A percentile compares a stretch with the other conserved stretches of the same genome.
These are phyloP conservation scores for Polyploca ridens DNA, from an alignment of 2,888 invertebrate genomes.

Conservation along the genomic window DNA sequence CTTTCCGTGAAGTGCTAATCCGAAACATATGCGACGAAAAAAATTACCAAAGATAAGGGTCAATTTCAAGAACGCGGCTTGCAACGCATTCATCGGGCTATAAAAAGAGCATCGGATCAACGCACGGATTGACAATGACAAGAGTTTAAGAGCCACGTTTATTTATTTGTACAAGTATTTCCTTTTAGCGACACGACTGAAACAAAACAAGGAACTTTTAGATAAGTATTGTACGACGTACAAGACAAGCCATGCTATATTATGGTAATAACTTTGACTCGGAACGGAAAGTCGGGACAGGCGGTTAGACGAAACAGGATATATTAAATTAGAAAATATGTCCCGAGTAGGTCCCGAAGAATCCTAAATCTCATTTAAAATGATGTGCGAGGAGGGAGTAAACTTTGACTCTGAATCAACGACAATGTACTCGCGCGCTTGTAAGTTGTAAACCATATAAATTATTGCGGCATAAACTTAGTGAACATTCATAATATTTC, in stretches of 20 bases:
- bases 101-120: conserved; percentile 76
- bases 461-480: conserved; percentile 13
- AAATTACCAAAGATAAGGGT: conserved; percentile 77
- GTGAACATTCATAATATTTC: conserved; percentile 8
- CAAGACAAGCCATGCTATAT: conserved; percentile 63
- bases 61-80: conserved; percentile 77
- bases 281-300: conserved; percentile 58
- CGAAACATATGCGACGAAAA: conserved; percentile 80
- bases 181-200: conserved; percentile 77
- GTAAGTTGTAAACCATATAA: conserved; percentile 9
- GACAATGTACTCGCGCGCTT: conserved; percentile 18
- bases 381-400: conserved; percentile 36
- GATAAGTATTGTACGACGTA: conserved; percentile 70
- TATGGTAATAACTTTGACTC: conserved; percentile 71
- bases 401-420: conserved; percentile 41
- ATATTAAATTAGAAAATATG: conserved; percentile 71
- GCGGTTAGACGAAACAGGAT: conserved; percentile 59
- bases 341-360: conserved; percentile 31
- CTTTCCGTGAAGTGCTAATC: conserved; percentile 81
- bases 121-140: conserved; percentile 80
- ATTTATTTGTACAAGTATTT: conserved; percentile 83
- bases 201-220: conserved; percentile 78
- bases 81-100: conserved; percentile 67
- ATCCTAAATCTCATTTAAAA: conserved; percentile 31
- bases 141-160: conserved; percentile 77